Evolutionary conservation across 2,888 invertebrate genomes (phyloP).

Genomic region (Drosophila histrio): DNA sequence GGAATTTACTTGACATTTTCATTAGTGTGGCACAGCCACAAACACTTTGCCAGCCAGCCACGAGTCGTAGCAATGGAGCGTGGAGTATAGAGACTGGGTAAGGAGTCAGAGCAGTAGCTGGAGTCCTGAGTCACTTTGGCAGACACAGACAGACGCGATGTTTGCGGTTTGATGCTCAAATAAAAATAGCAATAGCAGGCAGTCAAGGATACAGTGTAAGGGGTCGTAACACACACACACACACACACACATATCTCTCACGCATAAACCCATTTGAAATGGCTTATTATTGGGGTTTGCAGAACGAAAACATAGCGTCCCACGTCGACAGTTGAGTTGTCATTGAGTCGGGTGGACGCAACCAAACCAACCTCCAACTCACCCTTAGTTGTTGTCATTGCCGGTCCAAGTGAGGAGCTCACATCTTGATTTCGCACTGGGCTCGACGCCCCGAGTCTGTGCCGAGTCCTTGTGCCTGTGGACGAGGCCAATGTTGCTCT

Average conservation of each 20-base stretch:
- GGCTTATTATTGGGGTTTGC: slow-evolving; percentile 76
- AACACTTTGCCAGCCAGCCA: slow-evolving; percentile 67
- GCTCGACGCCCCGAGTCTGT: slow-evolving; percentile 17
- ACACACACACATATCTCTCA: slow-evolving; percentile 24
- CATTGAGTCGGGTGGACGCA: slow-evolving; percentile 37
- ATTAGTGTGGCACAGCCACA: slow-evolving; percentile 79
- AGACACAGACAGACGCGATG: slow-evolving; percentile 56
- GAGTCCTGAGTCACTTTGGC: slow-evolving; percentile 44
- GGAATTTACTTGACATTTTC: slow-evolving; percentile 84
- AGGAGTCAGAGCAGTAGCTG: not conserved
- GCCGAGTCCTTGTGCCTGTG: slow-evolving; percentile 11
- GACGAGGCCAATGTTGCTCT: slow-evolving; percentile 44
- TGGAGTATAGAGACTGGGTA: not conserved
- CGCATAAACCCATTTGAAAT: slow-evolving; percentile 74
- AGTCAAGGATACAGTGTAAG: not conserved
- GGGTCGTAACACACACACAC: slow-evolving; percentile 19
- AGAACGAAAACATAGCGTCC: slow-evolving; percentile 59
- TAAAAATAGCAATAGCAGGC: slow-evolving; percentile 52
- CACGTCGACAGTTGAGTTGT: slow-evolving; percentile 64
- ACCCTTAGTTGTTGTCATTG: slow-evolving; percentile 3
- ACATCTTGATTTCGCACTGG: slow-evolving; percentile 76
- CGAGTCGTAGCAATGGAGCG: slow-evolving; percentile 11
- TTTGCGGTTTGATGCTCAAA: slow-evolving; percentile 70
- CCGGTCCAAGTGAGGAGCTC: slow-evolving; percentile 48
- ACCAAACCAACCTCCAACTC: not conserved